phyloP scores from a whole-genome alignment of 2,797 vertebrate genomes.

The Tokudaia tokunoshimensis region DNA sequence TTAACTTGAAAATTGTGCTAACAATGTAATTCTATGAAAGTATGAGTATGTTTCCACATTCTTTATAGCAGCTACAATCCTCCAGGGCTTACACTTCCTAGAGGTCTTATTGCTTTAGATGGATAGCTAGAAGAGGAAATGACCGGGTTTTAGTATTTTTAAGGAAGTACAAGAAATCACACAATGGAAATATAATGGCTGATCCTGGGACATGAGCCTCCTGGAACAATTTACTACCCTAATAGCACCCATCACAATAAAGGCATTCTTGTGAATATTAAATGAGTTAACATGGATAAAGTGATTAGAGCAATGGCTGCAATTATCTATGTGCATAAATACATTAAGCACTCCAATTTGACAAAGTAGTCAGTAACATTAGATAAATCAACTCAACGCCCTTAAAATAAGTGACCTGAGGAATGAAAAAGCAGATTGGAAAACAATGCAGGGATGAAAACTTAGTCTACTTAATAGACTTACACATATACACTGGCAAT shows the following conservation, averaged over 20 bases:
- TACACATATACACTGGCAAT: neutral
- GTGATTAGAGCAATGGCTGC: neutral
- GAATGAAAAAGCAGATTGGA: neutral
- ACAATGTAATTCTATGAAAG: neutral
- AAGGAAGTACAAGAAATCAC: slow-evolving; percentile 26
- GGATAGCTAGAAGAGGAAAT: neutral
- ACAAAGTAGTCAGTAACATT: neutral
- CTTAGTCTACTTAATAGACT: neutral
- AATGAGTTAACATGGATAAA: slow-evolving; percentile 21
- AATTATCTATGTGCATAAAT: neutral
- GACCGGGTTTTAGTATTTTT: slow-evolving; percentile 37
- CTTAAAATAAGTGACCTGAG: neutral
- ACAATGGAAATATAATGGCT: slow-evolving; percentile 51
- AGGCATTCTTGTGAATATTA: neutral
- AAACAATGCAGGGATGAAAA: neutral
- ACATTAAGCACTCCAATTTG: neutral
- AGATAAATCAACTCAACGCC: neutral
- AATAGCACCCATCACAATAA: neutral
- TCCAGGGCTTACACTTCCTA: neutral
- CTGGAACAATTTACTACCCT: slow-evolving; percentile 9
- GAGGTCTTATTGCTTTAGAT: neutral
- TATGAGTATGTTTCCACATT: neutral
- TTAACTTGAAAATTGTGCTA: neutral
- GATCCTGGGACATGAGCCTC: neutral
- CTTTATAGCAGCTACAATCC: neutral